Percentiles rank a stretch among this genome's conserved stretches.
phyloP scores from a whole-genome alignment of 2,888 invertebrate genomes.

The Gibbula magus region DNA sequence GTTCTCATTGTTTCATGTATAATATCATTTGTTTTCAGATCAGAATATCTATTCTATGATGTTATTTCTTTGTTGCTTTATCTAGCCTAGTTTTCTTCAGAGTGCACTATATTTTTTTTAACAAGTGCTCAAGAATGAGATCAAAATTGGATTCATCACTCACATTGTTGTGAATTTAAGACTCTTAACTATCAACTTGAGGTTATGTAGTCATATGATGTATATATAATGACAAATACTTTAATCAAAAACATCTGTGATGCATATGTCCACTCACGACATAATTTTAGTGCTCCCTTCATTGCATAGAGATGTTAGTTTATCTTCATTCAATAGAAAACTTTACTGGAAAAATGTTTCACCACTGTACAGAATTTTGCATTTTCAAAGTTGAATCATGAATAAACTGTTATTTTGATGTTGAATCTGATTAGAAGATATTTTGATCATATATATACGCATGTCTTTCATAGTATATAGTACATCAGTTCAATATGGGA shows the following conservation, averaged over 20 bases:
- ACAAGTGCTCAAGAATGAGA: slow-evolving; percentile 4
- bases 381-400: too few relatives aligned
- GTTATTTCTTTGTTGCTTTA: slow-evolving; percentile 13
- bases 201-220: background rate
- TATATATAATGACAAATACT: background rate
- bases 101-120: slow-evolving; percentile 7
- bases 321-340: too few relatives aligned
- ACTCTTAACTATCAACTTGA: background rate
- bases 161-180: background rate
- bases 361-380: too few relatives aligned
- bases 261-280: background rate
- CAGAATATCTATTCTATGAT: slow-evolving; percentile 10
- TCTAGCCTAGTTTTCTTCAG: slow-evolving; percentile 8
- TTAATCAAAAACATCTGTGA: slow-evolving; percentile 13
- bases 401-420: too few relatives aligned
- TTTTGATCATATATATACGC: too few relatives aligned
- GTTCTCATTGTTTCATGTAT: slow-evolving; percentile 8
- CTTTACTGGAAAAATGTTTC: too few relatives aligned
- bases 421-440: too few relatives aligned
- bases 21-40: slow-evolving; percentile 4
- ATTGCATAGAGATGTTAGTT: background rate
- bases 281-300: slow-evolving; percentile 13
- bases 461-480: too few relatives aligned
- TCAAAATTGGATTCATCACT: slow-evolving; percentile 2
- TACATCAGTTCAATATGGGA: too few relatives aligned